Percentiles rank a stretch among this genome's conserved stretches.
Evolutionary conservation across 2,888 invertebrate species (phyloP).

Genomic region (Volucella bombylans): DNA sequence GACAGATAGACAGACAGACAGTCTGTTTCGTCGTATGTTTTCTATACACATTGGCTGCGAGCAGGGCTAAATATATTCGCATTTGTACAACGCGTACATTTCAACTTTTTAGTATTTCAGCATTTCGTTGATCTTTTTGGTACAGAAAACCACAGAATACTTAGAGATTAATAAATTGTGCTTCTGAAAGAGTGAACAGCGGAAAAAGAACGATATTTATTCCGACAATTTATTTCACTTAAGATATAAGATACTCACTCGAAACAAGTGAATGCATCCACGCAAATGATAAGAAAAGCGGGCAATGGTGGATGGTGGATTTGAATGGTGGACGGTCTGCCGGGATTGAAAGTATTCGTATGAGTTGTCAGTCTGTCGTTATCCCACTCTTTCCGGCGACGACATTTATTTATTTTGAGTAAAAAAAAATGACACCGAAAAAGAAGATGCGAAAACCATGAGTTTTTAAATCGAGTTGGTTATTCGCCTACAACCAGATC

Average conservation of each 20-base stretch:
- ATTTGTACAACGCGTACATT: no score
- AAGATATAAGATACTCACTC: constrained; percentile 35
- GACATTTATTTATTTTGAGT: constrained; percentile 20
- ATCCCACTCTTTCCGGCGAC: constrained; percentile 58
- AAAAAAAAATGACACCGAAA: not conserved
- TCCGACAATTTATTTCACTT: constrained; percentile 69
- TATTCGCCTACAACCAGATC: not conserved
- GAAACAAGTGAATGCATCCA: constrained; percentile 1
- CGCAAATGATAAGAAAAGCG: constrained; percentile 42
- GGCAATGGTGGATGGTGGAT: constrained; percentile 3
- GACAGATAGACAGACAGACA: constrained; percentile 5
- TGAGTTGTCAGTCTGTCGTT: constrained; percentile 19
- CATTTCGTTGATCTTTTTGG: constrained; percentile 57
- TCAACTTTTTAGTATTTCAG: no score
- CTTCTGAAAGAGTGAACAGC: constrained; percentile 7
- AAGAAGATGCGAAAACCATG: not conserved
- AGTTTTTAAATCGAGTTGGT: not conserved
- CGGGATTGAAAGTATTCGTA: no score
- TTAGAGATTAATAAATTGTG: constrained; percentile 42
- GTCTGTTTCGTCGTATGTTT: constrained; percentile 12
- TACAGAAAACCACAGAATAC: not conserved
- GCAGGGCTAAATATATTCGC: constrained; percentile 41
- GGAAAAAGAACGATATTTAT: constrained; percentile 40
- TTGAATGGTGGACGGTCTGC: not conserved
- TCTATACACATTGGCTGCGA: constrained; percentile 2